Evolutionary conservation across 2,888 invertebrate genomes (phyloP), one percentile per base, ranked within the genome.

Genomic region (Nomada flava): DNA sequence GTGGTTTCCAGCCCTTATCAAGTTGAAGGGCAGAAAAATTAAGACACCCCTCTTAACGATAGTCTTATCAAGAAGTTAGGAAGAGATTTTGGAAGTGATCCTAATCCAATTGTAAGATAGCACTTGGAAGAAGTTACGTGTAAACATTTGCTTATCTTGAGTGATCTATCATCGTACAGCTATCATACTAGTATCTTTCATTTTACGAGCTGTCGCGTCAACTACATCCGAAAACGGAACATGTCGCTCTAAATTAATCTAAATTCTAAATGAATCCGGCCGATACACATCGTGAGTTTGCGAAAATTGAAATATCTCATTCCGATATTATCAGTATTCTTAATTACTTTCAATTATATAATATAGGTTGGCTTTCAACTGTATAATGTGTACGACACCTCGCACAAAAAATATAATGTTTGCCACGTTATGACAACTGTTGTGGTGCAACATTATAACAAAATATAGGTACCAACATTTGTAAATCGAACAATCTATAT

Each of bases 341-440:
- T 42, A 47, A 71, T 79, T 77, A 62, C 18, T 62, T 77, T 77
- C 71, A 71, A 80, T 76, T 76, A 23, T 36, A 7, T 36, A 36
- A 36, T 36, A 36, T 44, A 52, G 47, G 70, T 65, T 70, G 65
- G 70, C 60, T 52, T 62, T 36, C 20, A 52, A 59, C 42, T 59
- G 26, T 29, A 7, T 11, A 29, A 11, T 10, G 9, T 52, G 26
- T 36, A 20, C 10, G 15, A 5, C 15, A 44, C 15, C 59, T 64
- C 20, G 26, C 23, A 4, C n/a, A 50, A 2, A 26, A 59, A 55
- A 29, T 57, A 13, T 42, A 42, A 15, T 13, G 9, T 20, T 11
- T 23, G 20, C 7, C 4, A n/a, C n/a, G 13, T 5, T 50, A 15
- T 44, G 47, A 18, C 4, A 20, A 55, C 18, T 15, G 26, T 42